These are phyloP conservation scores for Sycon ciliatum DNA, from an alignment of 37 sponge, comb jelly and placozoan species.

Conservation along the genomic window DNA sequence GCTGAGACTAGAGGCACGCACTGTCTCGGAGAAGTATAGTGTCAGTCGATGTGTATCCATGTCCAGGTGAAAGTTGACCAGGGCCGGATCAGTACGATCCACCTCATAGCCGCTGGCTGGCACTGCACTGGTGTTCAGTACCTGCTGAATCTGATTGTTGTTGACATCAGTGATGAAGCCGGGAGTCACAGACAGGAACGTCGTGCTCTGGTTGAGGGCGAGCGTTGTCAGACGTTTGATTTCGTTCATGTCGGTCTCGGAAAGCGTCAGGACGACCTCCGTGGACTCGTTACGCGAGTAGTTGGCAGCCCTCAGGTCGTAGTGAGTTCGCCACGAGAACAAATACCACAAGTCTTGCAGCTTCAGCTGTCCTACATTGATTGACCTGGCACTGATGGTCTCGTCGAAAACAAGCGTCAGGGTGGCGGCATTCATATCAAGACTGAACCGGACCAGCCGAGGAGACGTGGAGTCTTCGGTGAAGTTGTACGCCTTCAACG, in stretches of 20 bases:
- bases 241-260: slow-evolving; percentile 67
- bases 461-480: slow-evolving; percentile 64
- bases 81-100: slow-evolving; percentile 40
- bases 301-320: no score
- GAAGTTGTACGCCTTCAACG: slow-evolving; percentile 28
- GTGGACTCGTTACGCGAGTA: slow-evolving; percentile 51
- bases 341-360: no score
- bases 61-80: slow-evolving; percentile 43
- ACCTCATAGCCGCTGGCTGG: slow-evolving; percentile 15
- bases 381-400: slow-evolving; percentile 57
- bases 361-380: slow-evolving; percentile 55
- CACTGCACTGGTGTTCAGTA: not conserved
- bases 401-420: slow-evolving; percentile 75
- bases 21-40: slow-evolving; percentile 79
- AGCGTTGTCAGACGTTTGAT: slow-evolving; percentile 53
- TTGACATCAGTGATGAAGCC: slow-evolving; percentile 64
- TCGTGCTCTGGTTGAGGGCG: slow-evolving; percentile 47
- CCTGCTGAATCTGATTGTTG: slow-evolving; percentile 42
- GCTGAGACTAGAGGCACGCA: slow-evolving; percentile 33
- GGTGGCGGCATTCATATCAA: slow-evolving; percentile 58
- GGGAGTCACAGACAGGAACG: slow-evolving; percentile 50
- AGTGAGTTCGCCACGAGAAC: no score
- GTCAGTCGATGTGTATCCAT: slow-evolving; percentile 20
- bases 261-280: slow-evolving; percentile 44
- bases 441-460: slow-evolving; percentile 52